Evolutionary conservation across 2,113 vertebrate genomes (phyloP).

Genomic region (Papio anubis): DNA sequence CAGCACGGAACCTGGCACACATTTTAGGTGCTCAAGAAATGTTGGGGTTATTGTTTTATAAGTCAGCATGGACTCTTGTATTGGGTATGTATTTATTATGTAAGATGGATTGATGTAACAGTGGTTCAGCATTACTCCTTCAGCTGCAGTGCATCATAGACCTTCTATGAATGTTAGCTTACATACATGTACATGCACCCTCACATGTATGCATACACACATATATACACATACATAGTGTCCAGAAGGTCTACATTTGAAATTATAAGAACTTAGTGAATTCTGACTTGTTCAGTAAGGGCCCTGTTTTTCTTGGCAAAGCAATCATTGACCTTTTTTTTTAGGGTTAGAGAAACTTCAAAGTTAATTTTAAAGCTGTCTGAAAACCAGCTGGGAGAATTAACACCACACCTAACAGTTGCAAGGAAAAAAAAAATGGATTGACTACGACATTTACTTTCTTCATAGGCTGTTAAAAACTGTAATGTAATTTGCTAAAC

Average conservation of each 20-base stretch:
- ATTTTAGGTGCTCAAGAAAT: neutral
- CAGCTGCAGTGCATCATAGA: neutral
- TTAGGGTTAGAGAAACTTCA: conserved; percentile 36
- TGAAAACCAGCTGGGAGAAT: conserved; percentile 65
- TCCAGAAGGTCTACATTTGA: neutral
- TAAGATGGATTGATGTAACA: neutral
- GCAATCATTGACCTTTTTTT: conserved; percentile 29
- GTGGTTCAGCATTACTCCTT: neutral
- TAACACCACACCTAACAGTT: conserved; percentile 49
- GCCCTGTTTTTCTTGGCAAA: conserved; percentile 48
- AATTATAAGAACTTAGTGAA: neutral
- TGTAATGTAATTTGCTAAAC: conserved; percentile 24
- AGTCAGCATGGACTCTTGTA: neutral
- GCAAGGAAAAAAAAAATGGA: neutral
- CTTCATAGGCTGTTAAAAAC: conserved; percentile 33
- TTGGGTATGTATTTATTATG: neutral
- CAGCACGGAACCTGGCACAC: neutral
- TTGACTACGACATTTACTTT: conserved; percentile 42
- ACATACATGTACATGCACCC: neutral
- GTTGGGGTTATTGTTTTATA: neutral
- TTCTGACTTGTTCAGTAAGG: conserved; percentile 21
- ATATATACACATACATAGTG: no score
- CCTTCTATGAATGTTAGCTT: neutral
- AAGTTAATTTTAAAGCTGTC: conserved; percentile 61
- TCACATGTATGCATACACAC: neutral